Percentiles rank a stretch among this genome's conserved stretches.
phyloP scores from a whole-genome alignment of 2,797 vertebrate species.

The Stomatorhinus walkeri region DNA sequence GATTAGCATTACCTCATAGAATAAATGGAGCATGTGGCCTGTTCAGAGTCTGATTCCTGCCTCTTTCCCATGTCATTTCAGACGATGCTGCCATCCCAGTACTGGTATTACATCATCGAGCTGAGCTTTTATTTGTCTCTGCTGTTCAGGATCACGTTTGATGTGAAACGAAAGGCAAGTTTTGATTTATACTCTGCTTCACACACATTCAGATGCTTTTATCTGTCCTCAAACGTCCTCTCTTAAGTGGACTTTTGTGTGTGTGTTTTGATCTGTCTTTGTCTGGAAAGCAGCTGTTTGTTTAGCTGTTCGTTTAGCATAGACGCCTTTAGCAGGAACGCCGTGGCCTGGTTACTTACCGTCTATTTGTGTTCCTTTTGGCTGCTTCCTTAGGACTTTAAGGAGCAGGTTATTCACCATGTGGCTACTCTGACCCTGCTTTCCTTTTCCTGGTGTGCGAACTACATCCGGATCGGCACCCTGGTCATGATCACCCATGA shows the following conservation, averaged over 20 bases:
- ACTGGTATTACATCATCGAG: constrained; percentile 90
- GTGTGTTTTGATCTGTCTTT: background rate
- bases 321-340: background rate
- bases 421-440: constrained; percentile 77
- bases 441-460: constrained; percentile 83
- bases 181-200: background rate
- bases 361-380: background rate
- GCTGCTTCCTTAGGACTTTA: constrained; percentile 69
- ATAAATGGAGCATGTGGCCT: background rate
- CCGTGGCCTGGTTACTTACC: background rate
- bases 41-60: background rate
- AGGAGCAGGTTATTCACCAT: constrained; percentile 84
- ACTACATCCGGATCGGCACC: constrained; percentile 83
- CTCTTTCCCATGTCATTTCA: constrained; percentile 41
- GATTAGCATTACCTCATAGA: background rate
- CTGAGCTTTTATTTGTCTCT: constrained; percentile 89
- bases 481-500: constrained; percentile 85
- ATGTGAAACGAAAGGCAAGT: constrained; percentile 84
- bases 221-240: background rate
- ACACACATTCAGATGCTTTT: background rate
- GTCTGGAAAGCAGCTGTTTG: background rate
- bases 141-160: constrained; percentile 75
- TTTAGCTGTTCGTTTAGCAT: background rate
- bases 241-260: background rate
- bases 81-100: constrained; percentile 82